Conservation (phyloP, 1,140 invertebrate species). For the Sogatella furcifera region DNA sequence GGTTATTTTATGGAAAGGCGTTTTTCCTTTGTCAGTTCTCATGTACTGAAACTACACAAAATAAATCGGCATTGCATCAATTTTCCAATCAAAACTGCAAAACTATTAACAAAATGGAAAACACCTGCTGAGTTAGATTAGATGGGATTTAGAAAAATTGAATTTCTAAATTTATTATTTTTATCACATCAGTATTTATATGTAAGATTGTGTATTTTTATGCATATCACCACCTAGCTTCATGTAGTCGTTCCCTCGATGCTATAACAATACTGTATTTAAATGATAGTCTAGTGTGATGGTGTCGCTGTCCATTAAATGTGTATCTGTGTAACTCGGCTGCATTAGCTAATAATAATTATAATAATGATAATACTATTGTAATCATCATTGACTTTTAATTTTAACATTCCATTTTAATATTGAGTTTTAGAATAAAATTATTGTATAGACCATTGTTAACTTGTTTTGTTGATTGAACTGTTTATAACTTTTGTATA, state of each 20-base stretch:
- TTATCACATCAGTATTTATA: conserved; percentile 11
- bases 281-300: conserved; percentile 4
- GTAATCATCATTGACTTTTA: background rate
- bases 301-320: conserved; percentile 3
- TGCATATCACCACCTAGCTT: conserved; percentile 17
- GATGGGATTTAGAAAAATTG: too few relatives aligned
- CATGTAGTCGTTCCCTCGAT: conserved; percentile 8
- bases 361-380: conserved; percentile 2
- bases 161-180: background rate
- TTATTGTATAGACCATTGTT: conserved; percentile 4
- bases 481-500: conserved; percentile 4
- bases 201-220: conserved; percentile 17
- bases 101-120: too few relatives aligned
- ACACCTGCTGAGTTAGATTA: too few relatives aligned
- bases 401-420: background rate
- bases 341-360: conserved; percentile 9
- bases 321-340: conserved; percentile 1
- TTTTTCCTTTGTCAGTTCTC: too few relatives aligned
- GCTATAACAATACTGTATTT: conserved; percentile 9
- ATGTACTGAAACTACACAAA: too few relatives aligned
- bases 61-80: too few relatives aligned
- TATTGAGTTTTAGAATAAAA: conserved; percentile 3
- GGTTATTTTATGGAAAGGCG: too few relatives aligned
- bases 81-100: too few relatives aligned
- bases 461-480: conserved; percentile 2